Evolutionary conservation across 2,797 vertebrate species (phyloP).

Genomic region (Leptatherina wallacei): DNA sequence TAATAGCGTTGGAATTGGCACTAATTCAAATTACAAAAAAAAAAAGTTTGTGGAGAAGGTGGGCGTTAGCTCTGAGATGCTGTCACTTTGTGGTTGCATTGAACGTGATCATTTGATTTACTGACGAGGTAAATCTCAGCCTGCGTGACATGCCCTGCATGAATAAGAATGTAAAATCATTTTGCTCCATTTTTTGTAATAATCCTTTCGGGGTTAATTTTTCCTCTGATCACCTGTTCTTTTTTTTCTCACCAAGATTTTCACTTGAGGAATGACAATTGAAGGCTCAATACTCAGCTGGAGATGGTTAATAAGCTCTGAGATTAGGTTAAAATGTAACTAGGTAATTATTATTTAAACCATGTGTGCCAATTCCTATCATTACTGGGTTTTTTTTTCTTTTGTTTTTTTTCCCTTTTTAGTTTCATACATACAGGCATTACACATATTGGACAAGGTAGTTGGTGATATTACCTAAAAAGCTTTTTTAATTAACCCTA

Average conservation of each 20-base stretch:
- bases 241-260: slow-evolving; percentile 23
- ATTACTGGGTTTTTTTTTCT: neutral
- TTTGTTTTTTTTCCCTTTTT: neutral
- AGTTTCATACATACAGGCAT: neutral
- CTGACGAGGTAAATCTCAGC: slow-evolving; percentile 73
- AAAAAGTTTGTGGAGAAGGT: slow-evolving; percentile 1
- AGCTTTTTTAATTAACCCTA: too few relatives aligned
- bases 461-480: too few relatives aligned
- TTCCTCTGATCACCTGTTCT: slow-evolving; percentile 40
- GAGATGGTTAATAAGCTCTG: slow-evolving; percentile 28
- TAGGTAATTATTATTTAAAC: slow-evolving; percentile 28
- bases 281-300: neutral
- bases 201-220: slow-evolving; percentile 73
- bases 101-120: slow-evolving; percentile 66
- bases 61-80: slow-evolving; percentile 30
- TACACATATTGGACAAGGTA: neutral
- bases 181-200: slow-evolving; percentile 78
- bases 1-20: too few relatives aligned
- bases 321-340: slow-evolving; percentile 23
- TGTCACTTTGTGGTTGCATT: slow-evolving; percentile 45
- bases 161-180: slow-evolving; percentile 68
- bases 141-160: slow-evolving; percentile 57
- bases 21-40: neutral
- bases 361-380: slow-evolving; percentile 1
- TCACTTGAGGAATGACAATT: slow-evolving; percentile 17